Evolutionary conservation across 2,113 vertebrate genomes (phyloP).

Genomic region (Aldabrachelys gigantea): DNA sequence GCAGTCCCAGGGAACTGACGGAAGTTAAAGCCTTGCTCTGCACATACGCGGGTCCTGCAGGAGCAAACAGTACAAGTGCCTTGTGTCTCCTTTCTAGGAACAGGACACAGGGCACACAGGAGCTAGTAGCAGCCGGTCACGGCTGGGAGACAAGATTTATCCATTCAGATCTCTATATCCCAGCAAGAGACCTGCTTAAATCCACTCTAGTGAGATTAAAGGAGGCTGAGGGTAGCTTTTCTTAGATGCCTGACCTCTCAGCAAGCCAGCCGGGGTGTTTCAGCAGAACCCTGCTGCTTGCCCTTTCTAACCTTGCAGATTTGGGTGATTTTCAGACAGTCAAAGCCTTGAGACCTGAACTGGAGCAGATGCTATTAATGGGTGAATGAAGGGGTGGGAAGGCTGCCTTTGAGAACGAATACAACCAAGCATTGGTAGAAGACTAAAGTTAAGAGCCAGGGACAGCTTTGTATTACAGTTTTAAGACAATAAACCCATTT

Average conservation of each 20-base stretch:
- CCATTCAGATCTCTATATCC: neutral
- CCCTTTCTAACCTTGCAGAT: neutral
- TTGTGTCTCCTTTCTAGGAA: neutral
- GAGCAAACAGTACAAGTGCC: rapidly evolving
- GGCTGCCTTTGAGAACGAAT: neutral
- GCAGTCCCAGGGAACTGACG: neutral
- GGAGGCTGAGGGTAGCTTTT: neutral
- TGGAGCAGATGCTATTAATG: neutral
- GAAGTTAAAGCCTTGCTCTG: neutral
- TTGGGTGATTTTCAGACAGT: neutral
- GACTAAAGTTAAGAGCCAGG: neutral
- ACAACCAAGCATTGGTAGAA: neutral
- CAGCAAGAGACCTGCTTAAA: neutral
- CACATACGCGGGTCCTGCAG: neutral
- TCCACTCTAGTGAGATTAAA: too few species aligned
- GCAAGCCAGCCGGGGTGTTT: neutral
- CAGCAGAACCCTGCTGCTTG: rapidly evolving
- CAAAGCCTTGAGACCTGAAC: neutral
- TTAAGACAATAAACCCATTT: neutral
- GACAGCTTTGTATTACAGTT: neutral
- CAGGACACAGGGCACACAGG: rapidly evolving
- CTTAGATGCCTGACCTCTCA: neutral
- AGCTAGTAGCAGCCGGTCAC: neutral
- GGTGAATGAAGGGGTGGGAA: neutral
- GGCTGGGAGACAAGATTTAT: neutral